Base-by-base conservation (phyloP, 2,888 invertebrate genomes). In the Podabrus alpinus region DNA sequence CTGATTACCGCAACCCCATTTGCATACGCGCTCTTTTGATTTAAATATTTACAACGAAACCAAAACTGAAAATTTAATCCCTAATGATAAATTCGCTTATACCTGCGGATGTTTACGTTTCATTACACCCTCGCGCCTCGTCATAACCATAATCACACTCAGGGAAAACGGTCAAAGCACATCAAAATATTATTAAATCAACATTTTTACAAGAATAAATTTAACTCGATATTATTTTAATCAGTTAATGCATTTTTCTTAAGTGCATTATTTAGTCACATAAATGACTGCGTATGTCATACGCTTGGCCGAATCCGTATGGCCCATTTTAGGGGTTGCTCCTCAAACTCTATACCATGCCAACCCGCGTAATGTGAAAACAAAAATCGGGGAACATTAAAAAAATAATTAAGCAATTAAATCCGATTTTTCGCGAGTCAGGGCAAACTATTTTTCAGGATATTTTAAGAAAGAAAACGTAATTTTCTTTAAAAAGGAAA, bases 241-340 rank as follows among this genome's bases (percentile, higher is more conserved):
- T 84, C 83, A 82, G 81, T 83, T 84, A 84, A 84, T 84, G 84
- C 81, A 80, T 82, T 83, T 83, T 81, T 83, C 81, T 81, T 80
- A 77, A 80, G 80, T 83, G 82, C 81, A 84, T 84, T 84, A 84
- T 84, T 84, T 83, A 83, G 82, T 80, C 81, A 82, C 82, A 83
- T 81, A 81, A 82, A 81, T 78, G 81, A 80, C 75, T 78, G 79
- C 74, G 76, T 77, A 77, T 78, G 82, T 80, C 81, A 74, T 71
- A 83, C 82, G 83, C 80, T 80, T 80, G 79, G 80, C 73, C 78
- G 82, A 78, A 73, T 80, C 29, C 77, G 75, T 75, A 80, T 81
- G 81, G 80, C 83, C 74, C 72, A 75, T 71, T 80, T 77, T 74
- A 73, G 72, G 61, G 75, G 77, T 68, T 71, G 61, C 75, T 66